These are phyloP conservation scores for Strigamia maritima DNA, from an alignment of 2,888 invertebrate genomes.

Conservation along the genomic window DNA sequence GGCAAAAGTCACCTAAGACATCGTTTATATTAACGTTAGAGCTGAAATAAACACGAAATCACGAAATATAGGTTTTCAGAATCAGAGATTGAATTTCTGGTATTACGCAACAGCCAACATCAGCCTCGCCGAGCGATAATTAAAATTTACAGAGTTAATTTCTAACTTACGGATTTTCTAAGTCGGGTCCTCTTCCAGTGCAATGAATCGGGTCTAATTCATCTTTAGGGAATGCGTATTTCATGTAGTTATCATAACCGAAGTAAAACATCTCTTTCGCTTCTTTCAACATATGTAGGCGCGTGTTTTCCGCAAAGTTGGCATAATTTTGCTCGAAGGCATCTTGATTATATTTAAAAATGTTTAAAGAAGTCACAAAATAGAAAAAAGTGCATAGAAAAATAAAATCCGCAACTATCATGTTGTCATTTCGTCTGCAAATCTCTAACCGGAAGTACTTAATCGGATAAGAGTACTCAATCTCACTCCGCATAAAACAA, in stretches of 20 bases:
- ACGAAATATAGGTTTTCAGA: too few species aligned
- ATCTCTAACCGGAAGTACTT: constrained; percentile 15
- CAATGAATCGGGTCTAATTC: constrained; percentile 64
- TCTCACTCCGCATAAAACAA: neutral
- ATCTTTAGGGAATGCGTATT: constrained; percentile 62
- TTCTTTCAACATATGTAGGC: constrained; percentile 52
- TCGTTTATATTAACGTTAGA: constrained; percentile 66
- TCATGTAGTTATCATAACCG: constrained; percentile 63
- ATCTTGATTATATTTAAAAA: constrained; percentile 45
- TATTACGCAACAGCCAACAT: too few species aligned
- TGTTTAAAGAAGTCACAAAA: constrained; percentile 38
- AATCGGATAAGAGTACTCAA: neutral
- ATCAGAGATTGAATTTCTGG: too few species aligned
- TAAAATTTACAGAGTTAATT: too few species aligned
- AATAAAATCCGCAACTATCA: constrained; percentile 2
- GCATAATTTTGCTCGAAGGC: constrained; percentile 49
- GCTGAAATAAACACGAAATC: constrained; percentile 51
- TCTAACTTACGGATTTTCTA: constrained; percentile 59
- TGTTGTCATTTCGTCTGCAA: constrained; percentile 18
- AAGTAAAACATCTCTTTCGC: constrained; percentile 59
- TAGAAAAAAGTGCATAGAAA: neutral
- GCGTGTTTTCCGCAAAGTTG: constrained; percentile 50
- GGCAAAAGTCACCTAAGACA: constrained; percentile 62
- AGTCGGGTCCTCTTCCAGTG: constrained; percentile 61
- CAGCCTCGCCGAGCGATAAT: too few species aligned